A percentile compares a stretch with the other conserved stretches of the same genome.
Evolutionary conservation across 2,797 vertebrate genomes (phyloP).

Genomic region (Pantherophis vulpinus): DNA sequence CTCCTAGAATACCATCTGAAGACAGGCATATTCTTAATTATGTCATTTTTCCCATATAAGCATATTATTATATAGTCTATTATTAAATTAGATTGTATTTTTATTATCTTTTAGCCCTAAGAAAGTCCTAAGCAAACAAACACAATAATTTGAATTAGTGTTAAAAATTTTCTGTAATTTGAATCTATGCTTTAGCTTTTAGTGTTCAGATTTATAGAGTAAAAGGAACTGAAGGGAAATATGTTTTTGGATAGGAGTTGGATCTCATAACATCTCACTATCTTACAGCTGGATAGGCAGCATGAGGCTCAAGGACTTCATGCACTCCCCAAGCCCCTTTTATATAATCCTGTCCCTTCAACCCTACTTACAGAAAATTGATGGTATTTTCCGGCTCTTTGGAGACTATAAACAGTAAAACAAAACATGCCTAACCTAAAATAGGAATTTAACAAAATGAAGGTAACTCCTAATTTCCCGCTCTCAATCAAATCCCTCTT

Average conservation of each 20-base stretch:
- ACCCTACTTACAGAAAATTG: background rate
- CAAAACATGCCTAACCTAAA: background rate
- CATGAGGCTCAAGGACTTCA: background rate
- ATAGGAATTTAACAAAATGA: background rate
- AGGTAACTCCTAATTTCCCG: background rate
- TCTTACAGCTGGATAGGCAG: background rate
- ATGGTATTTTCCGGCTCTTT: background rate
- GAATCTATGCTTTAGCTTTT: background rate
- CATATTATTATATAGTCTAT: background rate
- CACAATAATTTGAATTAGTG: background rate
- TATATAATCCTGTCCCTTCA: background rate
- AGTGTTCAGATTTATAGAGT: background rate
- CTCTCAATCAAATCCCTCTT: background rate
- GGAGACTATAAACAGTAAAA: background rate
- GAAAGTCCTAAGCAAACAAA: background rate
- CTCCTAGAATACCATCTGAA: background rate
- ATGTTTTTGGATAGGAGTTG: background rate
- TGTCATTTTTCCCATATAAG: background rate
- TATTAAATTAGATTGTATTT: background rate
- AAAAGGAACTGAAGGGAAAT: background rate
- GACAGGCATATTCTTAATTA: background rate
- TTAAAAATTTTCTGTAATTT: background rate
- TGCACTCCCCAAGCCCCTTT: background rate
- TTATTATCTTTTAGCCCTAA: background rate
- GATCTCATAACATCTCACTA: background rate